These are phyloP conservation scores for Hypomecis atomaria DNA, from an alignment of 2,888 invertebrate genomes.

Conservation along the genomic window DNA sequence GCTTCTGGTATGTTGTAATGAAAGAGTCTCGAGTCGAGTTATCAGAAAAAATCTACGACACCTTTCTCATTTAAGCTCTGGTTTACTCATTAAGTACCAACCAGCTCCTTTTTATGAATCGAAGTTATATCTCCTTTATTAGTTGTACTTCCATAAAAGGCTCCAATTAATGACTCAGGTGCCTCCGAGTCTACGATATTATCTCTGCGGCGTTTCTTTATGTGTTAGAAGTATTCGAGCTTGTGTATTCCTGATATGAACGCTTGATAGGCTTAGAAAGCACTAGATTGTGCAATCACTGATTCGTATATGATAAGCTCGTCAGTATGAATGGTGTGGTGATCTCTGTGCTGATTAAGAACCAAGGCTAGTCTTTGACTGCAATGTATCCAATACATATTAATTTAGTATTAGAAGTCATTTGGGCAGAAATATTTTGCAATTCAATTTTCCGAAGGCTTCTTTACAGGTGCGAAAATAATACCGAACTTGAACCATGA, in stretches of 20 bases:
- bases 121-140: conserved; percentile 17
- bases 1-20: no score
- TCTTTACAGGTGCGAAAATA: no score
- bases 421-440: no score
- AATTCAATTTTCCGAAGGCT: no score
- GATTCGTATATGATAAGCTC: conserved; percentile 9
- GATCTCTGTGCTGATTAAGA: conserved; percentile 10
- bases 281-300: conserved; percentile 21
- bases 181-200: conserved; percentile 31
- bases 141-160: conserved; percentile 20
- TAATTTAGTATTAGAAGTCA: no score
- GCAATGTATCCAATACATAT: no score
- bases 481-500: no score
- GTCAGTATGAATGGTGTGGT: conserved; percentile 15
- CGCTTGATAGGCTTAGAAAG: conserved; percentile 25
- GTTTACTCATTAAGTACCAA: conserved; percentile 12
- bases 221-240: conserved; percentile 14
- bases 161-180: conserved; percentile 32
- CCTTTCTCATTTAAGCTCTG: neutral
- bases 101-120: conserved; percentile 15
- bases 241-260: conserved; percentile 29
- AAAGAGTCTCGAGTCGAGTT: no score
- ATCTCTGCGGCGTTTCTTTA: conserved; percentile 32
- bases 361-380: neutral
- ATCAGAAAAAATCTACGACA: neutral